Percentiles rank a stretch among this genome's conserved stretches.
Conservation (phyloP, 2,888 invertebrate genomes). For the Macrostomum cliftonense region DNA sequence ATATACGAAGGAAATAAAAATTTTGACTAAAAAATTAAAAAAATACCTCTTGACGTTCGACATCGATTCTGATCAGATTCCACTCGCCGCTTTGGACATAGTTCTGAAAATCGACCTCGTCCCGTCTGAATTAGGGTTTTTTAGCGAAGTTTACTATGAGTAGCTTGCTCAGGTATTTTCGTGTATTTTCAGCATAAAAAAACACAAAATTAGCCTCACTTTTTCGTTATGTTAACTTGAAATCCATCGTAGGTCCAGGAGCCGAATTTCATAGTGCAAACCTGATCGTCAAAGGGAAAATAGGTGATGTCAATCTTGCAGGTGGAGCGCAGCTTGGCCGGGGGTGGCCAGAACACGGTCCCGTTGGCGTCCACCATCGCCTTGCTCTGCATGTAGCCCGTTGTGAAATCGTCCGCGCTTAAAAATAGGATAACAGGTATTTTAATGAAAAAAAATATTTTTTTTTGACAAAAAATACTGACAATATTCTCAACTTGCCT, state of each 20-base stretch:
- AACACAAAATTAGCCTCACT: too few relatives aligned
- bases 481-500: too few relatives aligned
- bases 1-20: too few relatives aligned
- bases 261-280: constrained; percentile 42
- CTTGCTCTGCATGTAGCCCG: constrained; percentile 44
- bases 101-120: constrained; percentile 41
- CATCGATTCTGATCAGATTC: constrained; percentile 41
- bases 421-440: too few relatives aligned
- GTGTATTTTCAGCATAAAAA: too few relatives aligned
- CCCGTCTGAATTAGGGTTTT: constrained; percentile 16
- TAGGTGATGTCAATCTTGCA: constrained; percentile 44
- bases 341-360: constrained; percentile 45
- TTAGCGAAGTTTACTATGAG: too few relatives aligned
- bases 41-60: constrained; percentile 40
- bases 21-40: too few relatives aligned
- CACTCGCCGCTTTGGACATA: constrained; percentile 45
- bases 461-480: too few relatives aligned
- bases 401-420: constrained; percentile 45
- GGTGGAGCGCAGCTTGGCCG: constrained; percentile 43
- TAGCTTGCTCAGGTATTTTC: too few relatives aligned
- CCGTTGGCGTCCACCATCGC: constrained; percentile 43
- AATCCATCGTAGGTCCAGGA: constrained; percentile 43
- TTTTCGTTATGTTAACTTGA: constrained; percentile 23
- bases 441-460: too few relatives aligned
- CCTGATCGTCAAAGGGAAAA: constrained; percentile 45